Percentiles rank a stretch among this genome's conserved stretches.
phyloP scores from a whole-genome alignment of 1,140 invertebrate genomes.

The Reticulitermes speratus region DNA sequence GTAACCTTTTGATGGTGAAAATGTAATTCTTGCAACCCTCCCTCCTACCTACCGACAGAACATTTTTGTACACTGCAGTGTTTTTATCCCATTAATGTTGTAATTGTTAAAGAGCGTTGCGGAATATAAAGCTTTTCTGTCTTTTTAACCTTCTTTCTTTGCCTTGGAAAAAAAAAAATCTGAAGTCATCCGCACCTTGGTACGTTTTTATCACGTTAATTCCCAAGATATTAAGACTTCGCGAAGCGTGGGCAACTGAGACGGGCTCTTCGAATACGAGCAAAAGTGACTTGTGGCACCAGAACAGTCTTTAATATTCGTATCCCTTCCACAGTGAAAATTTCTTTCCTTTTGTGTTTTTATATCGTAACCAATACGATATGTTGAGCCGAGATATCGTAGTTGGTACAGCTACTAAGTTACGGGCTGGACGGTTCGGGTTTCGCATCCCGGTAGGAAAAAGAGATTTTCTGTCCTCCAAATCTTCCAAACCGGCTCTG shows the following conservation, averaged over 20 bases:
- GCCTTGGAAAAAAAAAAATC: neutral
- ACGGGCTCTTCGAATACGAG: neutral
- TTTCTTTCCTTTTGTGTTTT: too few species aligned
- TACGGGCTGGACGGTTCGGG: too few species aligned
- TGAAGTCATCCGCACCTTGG: slow-evolving; percentile 1
- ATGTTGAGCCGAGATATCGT: too few species aligned
- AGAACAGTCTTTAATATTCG: too few species aligned
- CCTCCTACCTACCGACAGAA: neutral
- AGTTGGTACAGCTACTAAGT: too few species aligned
- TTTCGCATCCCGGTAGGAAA: too few species aligned
- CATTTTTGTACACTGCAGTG: neutral
- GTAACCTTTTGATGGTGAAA: slow-evolving; percentile 7
- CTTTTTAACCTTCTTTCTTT: slow-evolving; percentile 19
- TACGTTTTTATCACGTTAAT: slow-evolving; percentile 15
- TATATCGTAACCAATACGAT: too few species aligned
- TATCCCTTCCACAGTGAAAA: too few species aligned
- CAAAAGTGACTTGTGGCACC: neutral
- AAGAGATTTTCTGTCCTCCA: too few species aligned
- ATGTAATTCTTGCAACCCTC: neutral
- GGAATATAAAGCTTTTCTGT: neutral
- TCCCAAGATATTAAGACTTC: slow-evolving; percentile 16
- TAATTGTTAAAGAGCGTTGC: slow-evolving; percentile 25
- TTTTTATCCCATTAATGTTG: slow-evolving; percentile 26
- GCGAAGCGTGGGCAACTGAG: neutral
- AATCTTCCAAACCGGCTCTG: too few species aligned